A percentile compares a stretch with the other conserved stretches of the same genome.
Evolutionary conservation across 2,888 invertebrate genomes (phyloP).

Genomic region (Desoria tigrina): DNA sequence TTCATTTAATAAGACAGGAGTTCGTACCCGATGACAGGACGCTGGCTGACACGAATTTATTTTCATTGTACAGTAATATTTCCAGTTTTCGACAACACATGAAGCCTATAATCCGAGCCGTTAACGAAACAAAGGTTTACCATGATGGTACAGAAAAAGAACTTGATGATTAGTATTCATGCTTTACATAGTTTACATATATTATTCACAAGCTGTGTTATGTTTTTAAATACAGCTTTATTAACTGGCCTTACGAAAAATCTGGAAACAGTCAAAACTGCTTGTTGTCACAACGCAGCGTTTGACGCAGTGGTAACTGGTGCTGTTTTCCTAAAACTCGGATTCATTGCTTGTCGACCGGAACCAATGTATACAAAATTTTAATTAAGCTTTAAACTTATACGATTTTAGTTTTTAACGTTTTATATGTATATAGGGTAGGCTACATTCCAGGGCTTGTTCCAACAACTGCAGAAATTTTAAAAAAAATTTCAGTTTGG

Average conservation of each 20-base stretch:
- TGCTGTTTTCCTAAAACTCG: conserved; percentile 69
- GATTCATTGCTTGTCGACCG: conserved; percentile 64
- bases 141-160: conserved; percentile 26
- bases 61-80: conserved; percentile 40
- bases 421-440: too few species aligned
- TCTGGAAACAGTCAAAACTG: conserved; percentile 25
- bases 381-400: background rate
- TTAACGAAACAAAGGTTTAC: conserved; percentile 31
- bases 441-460: conserved; percentile 17
- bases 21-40: conserved; percentile 23
- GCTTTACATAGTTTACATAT: conserved; percentile 7
- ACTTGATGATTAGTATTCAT: too few species aligned
- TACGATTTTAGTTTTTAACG: background rate
- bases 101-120: conserved; percentile 54
- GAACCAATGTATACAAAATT: conserved; percentile 57
- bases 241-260: conserved; percentile 28
- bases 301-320: conserved; percentile 80
- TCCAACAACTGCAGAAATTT: conserved; percentile 32
- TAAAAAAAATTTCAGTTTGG: conserved; percentile 54
- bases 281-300: conserved; percentile 71
- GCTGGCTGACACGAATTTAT: conserved; percentile 35
- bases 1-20: conserved; percentile 55
- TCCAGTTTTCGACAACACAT: conserved; percentile 55
- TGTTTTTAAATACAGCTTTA: conserved; percentile 23
- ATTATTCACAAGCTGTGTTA: background rate